phyloP scores from a whole-genome alignment of 2,797 vertebrate species.

The Mormyrus hasselquistii region DNA sequence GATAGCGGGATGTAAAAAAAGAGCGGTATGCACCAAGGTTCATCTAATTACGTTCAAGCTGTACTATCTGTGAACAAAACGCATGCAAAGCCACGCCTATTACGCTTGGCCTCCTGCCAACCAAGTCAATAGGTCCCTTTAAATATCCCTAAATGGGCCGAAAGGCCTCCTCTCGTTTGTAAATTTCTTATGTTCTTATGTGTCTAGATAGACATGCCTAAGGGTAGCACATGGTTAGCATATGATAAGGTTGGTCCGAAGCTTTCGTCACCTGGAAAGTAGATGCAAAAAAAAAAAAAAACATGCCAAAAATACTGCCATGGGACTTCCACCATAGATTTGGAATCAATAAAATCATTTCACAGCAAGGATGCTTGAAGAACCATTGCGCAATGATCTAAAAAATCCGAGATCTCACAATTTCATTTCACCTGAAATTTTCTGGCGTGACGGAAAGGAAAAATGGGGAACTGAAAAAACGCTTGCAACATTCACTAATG shows the following conservation, averaged over 20 bases:
- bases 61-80: neutral
- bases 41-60: neutral
- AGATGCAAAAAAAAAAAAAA: neutral
- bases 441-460: neutral
- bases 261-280: neutral
- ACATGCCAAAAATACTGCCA: neutral
- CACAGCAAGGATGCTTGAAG: neutral
- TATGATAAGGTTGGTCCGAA: neutral
- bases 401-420: neutral
- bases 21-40: neutral
- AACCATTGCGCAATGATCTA: neutral
- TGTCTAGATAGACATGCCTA: neutral
- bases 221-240: neutral
- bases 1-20: neutral
- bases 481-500: neutral
- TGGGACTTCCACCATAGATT: neutral
- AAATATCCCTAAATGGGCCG: neutral
- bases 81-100: neutral
- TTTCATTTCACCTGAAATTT: neutral
- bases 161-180: no score
- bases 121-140: neutral
- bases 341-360: neutral
- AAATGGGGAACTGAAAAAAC: neutral
- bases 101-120: neutral
- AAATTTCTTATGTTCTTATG: no score